Conservation (phyloP, 2,888 invertebrate genomes). For the Stramonita haemastoma region DNA sequence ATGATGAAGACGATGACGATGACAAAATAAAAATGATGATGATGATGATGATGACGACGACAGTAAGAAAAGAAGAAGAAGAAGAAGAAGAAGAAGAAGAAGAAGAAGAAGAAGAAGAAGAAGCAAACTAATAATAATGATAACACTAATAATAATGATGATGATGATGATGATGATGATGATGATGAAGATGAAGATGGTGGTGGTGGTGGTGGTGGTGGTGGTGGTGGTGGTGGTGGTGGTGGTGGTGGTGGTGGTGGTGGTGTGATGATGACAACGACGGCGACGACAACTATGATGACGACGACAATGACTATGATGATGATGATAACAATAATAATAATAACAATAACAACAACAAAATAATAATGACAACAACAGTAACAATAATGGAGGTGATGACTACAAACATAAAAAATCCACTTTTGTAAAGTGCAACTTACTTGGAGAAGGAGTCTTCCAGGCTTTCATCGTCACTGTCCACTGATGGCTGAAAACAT, state of each 20-base stretch:
- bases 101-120: too few species aligned
- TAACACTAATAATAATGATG: too few species aligned
- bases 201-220: too few species aligned
- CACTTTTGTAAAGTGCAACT: slow-evolving; percentile 26
- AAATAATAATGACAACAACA: too few species aligned
- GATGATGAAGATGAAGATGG: too few species aligned
- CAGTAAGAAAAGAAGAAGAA: neutral
- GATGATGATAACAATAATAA: neutral
- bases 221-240: too few species aligned
- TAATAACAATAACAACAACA: neutral
- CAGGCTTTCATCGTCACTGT: slow-evolving; percentile 57
- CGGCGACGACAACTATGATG: too few species aligned
- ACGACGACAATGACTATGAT: too few species aligned
- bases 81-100: neutral
- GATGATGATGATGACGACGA: neutral
- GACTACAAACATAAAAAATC: neutral
- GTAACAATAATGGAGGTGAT: neutral
- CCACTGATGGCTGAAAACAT: slow-evolving; percentile 55
- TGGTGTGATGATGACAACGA: too few species aligned
- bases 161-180: too few species aligned
- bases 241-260: too few species aligned
- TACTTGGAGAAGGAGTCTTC: slow-evolving; percentile 72
- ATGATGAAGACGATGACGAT: neutral
- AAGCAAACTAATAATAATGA: neutral
- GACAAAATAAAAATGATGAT: neutral